phyloP scores from a whole-genome alignment of 1,140 invertebrate species.

The Leptopilina clavipes region DNA sequence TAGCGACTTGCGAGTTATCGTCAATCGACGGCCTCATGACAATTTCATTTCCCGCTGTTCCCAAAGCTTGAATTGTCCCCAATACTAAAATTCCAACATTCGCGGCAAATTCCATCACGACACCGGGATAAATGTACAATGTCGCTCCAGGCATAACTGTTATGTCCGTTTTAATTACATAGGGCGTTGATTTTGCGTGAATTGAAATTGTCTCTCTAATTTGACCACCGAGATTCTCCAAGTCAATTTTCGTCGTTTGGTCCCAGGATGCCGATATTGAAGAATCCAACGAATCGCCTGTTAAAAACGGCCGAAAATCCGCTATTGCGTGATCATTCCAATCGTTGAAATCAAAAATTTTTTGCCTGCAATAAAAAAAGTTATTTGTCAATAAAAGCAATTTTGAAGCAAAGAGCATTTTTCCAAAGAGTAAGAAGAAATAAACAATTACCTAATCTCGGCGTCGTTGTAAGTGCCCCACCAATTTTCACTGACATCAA shows the following conservation, averaged over 20 bases:
- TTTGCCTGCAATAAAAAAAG: conserved; percentile 67
- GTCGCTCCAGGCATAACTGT: conserved; percentile 96
- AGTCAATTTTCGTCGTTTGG: conserved; percentile 73
- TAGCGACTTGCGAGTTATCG: conserved; percentile 35
- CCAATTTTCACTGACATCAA: conserved; percentile 96
- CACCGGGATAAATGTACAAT: conserved; percentile 91
- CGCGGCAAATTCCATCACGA: conserved; percentile 94
- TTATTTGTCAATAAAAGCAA: too few relatives aligned
- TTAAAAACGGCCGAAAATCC: conserved; percentile 90
- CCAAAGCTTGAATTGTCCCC: conserved; percentile 91
- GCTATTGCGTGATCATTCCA: conserved; percentile 99
- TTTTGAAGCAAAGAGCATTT: too few relatives aligned
- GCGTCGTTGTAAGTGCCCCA: conserved; percentile 89
- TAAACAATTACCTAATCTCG: conserved; percentile 79
- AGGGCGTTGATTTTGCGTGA: conserved; percentile 81
- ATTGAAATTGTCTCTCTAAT: conserved; percentile 85
- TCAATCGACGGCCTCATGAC: conserved; percentile 83
- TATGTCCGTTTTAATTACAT: conserved; percentile 91
- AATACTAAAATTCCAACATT: conserved; percentile 98
- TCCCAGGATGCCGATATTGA: conserved; percentile 84
- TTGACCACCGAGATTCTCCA: conserved; percentile 88
- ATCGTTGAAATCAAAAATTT: conserved; percentile 99
- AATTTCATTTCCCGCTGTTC: conserved; percentile 86
- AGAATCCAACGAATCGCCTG: conserved; percentile 83
- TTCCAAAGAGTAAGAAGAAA: too few relatives aligned